Evolutionary conservation across 2,888 invertebrate species (phyloP).

Genomic region (Agonopterix arenella): DNA sequence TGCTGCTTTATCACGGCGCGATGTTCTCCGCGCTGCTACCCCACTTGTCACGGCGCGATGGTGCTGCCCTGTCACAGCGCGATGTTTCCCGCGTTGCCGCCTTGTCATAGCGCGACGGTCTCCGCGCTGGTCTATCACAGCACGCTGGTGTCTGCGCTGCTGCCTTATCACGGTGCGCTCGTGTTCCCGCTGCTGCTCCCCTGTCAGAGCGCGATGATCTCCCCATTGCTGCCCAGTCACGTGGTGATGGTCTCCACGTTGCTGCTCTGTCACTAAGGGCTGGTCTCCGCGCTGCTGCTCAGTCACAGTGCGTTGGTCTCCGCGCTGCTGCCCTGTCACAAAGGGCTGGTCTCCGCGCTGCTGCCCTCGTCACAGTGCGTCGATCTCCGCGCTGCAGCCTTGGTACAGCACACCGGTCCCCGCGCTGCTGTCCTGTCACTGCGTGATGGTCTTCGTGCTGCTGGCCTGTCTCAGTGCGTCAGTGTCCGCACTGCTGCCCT

Average conservation of each 20-base stretch:
- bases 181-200: not conserved
- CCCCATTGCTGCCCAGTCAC: slow-evolving; percentile 5
- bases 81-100: slow-evolving; percentile 5
- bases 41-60: slow-evolving; percentile 5
- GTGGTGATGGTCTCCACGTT: not conserved
- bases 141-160: not conserved
- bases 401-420: not conserved
- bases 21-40: slow-evolving; percentile 5
- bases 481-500: slow-evolving; percentile 5
- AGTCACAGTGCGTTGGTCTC: slow-evolving; percentile 1
- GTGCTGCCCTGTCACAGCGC: slow-evolving; percentile 3
- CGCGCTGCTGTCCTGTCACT: slow-evolving; percentile 3
- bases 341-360: not conserved
- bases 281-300: slow-evolving; percentile 1
- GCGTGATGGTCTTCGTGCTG: not conserved
- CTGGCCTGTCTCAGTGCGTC: slow-evolving; percentile 7
- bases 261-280: not conserved
- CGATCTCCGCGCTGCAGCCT: not conserved
- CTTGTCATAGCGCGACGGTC: not conserved
- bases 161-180: slow-evolving; percentile 3
- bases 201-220: not conserved
- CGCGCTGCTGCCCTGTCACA: slow-evolving; percentile 3
- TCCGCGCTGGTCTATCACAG: slow-evolving; percentile 5
- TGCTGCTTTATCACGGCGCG: slow-evolving; percentile 11
- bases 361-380: not conserved